Conservation (phyloP, 2,113 vertebrate genomes). For the Osmerus mordax region DNA sequence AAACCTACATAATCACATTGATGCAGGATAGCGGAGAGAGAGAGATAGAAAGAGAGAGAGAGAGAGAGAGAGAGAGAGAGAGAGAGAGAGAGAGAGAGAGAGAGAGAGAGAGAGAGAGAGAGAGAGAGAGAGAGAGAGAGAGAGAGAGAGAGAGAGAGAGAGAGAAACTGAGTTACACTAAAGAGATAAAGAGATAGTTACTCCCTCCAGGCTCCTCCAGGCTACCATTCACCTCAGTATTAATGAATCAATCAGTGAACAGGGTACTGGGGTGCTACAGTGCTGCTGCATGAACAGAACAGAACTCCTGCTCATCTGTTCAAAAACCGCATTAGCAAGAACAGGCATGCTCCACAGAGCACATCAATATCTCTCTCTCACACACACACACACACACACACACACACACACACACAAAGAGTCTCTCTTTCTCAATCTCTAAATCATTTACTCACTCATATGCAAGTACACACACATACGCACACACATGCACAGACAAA, state of each 20-base stretch:
- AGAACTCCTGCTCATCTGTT: not conserved
- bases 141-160: not conserved
- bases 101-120: not conserved
- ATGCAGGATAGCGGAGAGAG: too few relatives aligned
- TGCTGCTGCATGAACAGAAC: not conserved
- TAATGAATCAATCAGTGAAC: too few relatives aligned
- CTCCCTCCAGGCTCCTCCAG: too few relatives aligned
- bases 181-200: not conserved
- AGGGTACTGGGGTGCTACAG: too few relatives aligned
- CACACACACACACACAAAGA: conserved; percentile 5
- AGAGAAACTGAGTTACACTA: not conserved
- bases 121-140: not conserved
- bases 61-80: not conserved
- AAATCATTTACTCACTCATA: not conserved
- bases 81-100: not conserved
- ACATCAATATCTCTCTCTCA: not conserved
- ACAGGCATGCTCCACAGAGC: not conserved
- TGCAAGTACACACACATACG: not conserved
- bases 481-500: not conserved
- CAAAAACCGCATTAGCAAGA: not conserved
- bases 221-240: too few relatives aligned
- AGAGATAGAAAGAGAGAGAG: not conserved
- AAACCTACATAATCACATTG: too few relatives aligned
- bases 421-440: not conserved
- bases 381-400: conserved; percentile 16